Evolutionary conservation across 1,140 invertebrate species (phyloP), one percentile per base, ranked within the genome.

Genomic region (Matsumurasca onukii): DNA sequence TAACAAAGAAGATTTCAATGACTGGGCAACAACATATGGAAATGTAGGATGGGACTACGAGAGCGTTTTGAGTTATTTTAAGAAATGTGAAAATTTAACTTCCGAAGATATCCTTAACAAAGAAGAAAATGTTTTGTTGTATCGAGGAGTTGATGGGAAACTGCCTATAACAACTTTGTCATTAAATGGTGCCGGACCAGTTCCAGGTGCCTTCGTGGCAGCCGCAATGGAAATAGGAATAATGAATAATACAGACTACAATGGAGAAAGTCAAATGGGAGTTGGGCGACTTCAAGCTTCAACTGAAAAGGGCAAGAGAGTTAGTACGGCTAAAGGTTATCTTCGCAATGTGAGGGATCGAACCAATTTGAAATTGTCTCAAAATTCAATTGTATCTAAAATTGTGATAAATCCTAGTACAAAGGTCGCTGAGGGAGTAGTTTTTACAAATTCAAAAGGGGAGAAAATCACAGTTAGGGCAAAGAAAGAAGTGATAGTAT

Each of bases 201-300:
- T 95, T 45, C 90, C 91, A 0, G 85, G 88, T 0, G 90, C 91
- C n/a, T 98, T 98, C 74, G 88, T 98, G 17, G 87, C 95, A 76
- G 95, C 88, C 1, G 95, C 94, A 1, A 80, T 87, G 22, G 91
- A 98, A 78, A 86, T 97, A 81, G 95, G 96, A 0, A 98, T 97
- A 75, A 86, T 91, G 3, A 1, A 13, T 66, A 95, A 94, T 75
- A 85, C 93, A 3, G 94, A 97, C 74, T 90, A 95, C 55, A 97
- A 97, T 78, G 87, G 85, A 71, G 80, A 76, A 45, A 82, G 79
- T 12, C 77, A 82, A 1, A 81, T 83, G 65, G 86, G 86, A 81
- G 31, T 73, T 72, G 24, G 75, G 73, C 31, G 68, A 31, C 63
- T 75, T 27, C 75, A 79, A 75, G 71, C 22, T 76, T 73, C 31